These are phyloP conservation scores for Mesorhabditis spiculigera DNA, from an alignment of 2,888 invertebrate species.

Conservation along the genomic window DNA sequence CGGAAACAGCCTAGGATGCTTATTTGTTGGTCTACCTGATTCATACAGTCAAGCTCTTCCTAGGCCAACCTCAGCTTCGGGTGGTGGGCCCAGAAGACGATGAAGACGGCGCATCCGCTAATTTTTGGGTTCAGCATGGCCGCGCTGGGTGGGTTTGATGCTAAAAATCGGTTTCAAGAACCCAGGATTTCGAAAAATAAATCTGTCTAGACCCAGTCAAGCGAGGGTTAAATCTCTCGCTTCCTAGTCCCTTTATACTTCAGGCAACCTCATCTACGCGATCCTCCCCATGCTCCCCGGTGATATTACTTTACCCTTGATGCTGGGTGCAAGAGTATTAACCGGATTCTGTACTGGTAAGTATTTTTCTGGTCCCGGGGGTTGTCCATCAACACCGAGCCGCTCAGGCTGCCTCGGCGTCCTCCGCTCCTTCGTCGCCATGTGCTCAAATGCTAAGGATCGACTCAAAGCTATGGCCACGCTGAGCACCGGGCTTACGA, in stretches of 20 bases:
- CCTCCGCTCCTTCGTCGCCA: conserved; percentile 9
- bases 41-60: neutral
- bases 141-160: neutral
- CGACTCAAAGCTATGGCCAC: conserved; percentile 13
- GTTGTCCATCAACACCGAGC: conserved; percentile 73
- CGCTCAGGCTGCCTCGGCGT: conserved; percentile 21
- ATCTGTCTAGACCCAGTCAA: too few relatives aligned
- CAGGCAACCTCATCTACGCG: neutral
- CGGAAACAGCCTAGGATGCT: conserved; percentile 4
- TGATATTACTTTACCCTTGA: neutral
- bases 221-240: too few relatives aligned
- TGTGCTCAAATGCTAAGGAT: conserved; percentile 8
- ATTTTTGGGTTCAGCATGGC: neutral
- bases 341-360: conserved; percentile 58
- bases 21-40: neutral
- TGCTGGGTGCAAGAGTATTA: neutral
- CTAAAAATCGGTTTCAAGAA: too few relatives aligned
- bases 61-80: neutral
- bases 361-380: conserved; percentile 85
- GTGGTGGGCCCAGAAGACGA: conserved; percentile 2
- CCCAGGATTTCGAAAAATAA: too few relatives aligned
- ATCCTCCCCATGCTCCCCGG: neutral
- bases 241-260: neutral
- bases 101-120: neutral
- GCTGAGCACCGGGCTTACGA: conserved; percentile 12